These are phyloP conservation scores for Hypomesus transpacificus DNA, from an alignment of 2,113 vertebrate genomes.

Conservation along the genomic window DNA sequence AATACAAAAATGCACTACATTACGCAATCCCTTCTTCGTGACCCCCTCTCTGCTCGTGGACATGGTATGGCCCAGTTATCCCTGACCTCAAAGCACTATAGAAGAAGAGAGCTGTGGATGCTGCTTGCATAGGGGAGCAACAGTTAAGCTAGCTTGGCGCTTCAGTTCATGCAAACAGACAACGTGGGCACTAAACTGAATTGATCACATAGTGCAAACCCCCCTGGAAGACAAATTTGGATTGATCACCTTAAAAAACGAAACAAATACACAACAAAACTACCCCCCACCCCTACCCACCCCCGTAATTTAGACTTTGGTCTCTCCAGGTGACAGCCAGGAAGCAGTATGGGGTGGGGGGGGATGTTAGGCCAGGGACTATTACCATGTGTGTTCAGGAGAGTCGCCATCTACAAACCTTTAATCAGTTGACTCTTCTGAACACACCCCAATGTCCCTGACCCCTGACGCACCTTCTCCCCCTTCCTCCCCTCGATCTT, in stretches of 20 bases:
- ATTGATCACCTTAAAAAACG: not conserved
- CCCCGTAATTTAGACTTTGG: slow-evolving; percentile 46
- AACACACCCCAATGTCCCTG: not conserved
- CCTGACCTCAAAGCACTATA: slow-evolving; percentile 10
- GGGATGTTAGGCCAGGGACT: too few species aligned
- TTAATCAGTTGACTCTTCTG: not conserved
- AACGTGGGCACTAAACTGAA: slow-evolving; percentile 75
- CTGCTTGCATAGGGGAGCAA: slow-evolving; percentile 78
- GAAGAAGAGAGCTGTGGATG: slow-evolving; percentile 22
- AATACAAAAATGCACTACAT: too few species aligned
- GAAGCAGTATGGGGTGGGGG: slow-evolving; percentile 32
- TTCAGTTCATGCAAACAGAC: slow-evolving; percentile 76
- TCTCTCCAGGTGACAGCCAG: slow-evolving; percentile 47
- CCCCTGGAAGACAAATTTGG: not conserved
- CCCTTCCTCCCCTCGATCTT: slow-evolving; percentile 51
- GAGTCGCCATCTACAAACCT: slow-evolving; percentile 16
- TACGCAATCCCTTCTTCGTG: not conserved
- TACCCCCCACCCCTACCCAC: slow-evolving; percentile 9
- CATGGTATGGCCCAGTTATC: slow-evolving; percentile 28
- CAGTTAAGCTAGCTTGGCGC: slow-evolving; percentile 72
- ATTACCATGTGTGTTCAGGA: too few species aligned
- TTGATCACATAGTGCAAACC: slow-evolving; percentile 85
- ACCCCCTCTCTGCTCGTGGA: too few species aligned
- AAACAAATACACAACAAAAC: not conserved
- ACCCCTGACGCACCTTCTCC: slow-evolving; percentile 31